Conservation (phyloP, 2,888 invertebrate species). For the Troides oblongomaculatus region DNA sequence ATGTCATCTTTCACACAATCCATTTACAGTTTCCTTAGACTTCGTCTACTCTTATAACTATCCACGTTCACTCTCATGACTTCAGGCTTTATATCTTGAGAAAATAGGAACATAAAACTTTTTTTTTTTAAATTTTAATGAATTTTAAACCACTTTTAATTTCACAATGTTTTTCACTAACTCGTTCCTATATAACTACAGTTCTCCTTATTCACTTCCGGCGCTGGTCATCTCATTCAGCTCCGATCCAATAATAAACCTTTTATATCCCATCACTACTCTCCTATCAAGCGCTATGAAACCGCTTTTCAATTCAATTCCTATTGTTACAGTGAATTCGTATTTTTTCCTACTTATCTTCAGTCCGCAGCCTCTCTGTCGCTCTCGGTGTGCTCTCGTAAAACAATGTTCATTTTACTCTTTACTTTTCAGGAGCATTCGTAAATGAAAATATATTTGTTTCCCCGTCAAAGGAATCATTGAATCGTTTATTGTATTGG, state of each 20-base stretch:
- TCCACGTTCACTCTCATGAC: too few relatives aligned
- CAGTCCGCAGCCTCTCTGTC: constrained; percentile 25
- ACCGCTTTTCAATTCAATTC: constrained; percentile 24
- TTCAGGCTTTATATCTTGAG: too few relatives aligned
- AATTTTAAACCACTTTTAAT: too few relatives aligned
- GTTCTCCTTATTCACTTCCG: background rate
- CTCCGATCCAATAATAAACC: constrained; percentile 11
- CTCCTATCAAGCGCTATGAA: constrained; percentile 18
- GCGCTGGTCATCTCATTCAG: background rate
- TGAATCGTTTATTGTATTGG: background rate
- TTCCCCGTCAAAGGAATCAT: background rate
- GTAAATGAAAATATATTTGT: constrained; percentile 7
- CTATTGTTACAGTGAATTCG: constrained; percentile 24
- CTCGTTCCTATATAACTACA: too few relatives aligned
- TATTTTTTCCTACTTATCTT: constrained; percentile 27
- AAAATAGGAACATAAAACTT: too few relatives aligned
- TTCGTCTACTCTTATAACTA: too few relatives aligned
- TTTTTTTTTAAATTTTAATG: too few relatives aligned
- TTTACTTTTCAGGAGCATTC: constrained; percentile 8
- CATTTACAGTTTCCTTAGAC: too few relatives aligned
- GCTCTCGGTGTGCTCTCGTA: constrained; percentile 10
- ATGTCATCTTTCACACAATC: too few relatives aligned
- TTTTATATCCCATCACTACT: constrained; percentile 17
- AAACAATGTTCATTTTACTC: constrained; percentile 22
- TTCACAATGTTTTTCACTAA: too few relatives aligned